phyloP scores from a whole-genome alignment of 2,797 vertebrate genomes.

The Acanthornis magna region DNA sequence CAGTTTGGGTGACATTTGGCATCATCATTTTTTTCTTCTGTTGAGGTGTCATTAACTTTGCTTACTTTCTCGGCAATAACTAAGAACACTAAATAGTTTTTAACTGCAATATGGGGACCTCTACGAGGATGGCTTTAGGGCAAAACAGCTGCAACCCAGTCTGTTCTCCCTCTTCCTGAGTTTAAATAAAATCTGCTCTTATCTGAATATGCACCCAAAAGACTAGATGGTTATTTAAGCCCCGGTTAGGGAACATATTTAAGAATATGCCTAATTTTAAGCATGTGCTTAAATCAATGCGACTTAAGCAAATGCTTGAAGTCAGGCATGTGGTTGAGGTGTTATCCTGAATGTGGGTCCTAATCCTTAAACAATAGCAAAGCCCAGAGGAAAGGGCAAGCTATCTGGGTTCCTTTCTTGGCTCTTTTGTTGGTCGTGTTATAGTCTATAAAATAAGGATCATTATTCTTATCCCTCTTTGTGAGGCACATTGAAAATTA shows the following conservation, averaged over 20 bases:
- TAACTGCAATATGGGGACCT: background rate
- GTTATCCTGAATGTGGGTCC: slow-evolving; percentile 58
- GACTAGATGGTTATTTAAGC: slow-evolving; percentile 31
- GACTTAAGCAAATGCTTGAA: slow-evolving; percentile 66
- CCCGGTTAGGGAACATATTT: slow-evolving; percentile 15
- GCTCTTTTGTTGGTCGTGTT: slow-evolving; percentile 39
- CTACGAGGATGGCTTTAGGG: slow-evolving; percentile 23
- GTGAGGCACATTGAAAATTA: slow-evolving; percentile 62
- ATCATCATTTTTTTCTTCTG: background rate
- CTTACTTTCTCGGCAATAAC: slow-evolving; percentile 7
- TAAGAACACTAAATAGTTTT: background rate
- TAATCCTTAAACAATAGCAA: slow-evolving; percentile 63
- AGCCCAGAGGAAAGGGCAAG: slow-evolving; percentile 41
- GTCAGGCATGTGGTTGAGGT: slow-evolving; percentile 61
- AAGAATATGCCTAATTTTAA: slow-evolving; percentile 58
- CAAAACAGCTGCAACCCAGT: slow-evolving; percentile 36
- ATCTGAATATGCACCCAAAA: slow-evolving; percentile 29
- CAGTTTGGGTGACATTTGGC: background rate
- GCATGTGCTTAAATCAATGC: slow-evolving; percentile 48
- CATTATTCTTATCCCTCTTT: slow-evolving; percentile 53
- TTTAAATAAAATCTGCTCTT: slow-evolving; percentile 22
- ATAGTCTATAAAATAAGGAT: slow-evolving; percentile 56
- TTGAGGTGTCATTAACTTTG: background rate
- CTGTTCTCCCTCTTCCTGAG: slow-evolving; percentile 4
- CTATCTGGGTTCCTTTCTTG: slow-evolving; percentile 50